These are phyloP conservation scores for Sebastes itinus DNA, from an alignment of 2,797 vertebrate genomes.

Conservation along the genomic window DNA sequence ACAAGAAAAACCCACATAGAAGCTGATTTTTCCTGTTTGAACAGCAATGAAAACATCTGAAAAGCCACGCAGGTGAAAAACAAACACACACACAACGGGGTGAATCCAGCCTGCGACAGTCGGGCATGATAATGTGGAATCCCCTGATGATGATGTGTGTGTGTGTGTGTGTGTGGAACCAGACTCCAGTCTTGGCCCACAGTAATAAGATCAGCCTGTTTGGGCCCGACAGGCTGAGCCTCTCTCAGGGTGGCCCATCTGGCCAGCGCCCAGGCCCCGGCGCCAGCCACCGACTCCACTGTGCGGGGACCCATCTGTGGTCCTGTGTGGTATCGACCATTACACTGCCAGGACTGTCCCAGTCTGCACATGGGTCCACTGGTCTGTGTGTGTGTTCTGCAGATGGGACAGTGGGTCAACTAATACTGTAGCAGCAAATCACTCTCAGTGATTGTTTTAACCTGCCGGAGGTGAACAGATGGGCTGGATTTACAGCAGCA, in stretches of 20 bases:
- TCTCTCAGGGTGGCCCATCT: slow-evolving; percentile 80
- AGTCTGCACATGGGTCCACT: slow-evolving; percentile 51
- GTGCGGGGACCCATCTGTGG: slow-evolving; percentile 74
- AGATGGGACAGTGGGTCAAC: slow-evolving; percentile 59
- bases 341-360: slow-evolving; percentile 49
- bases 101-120: slow-evolving; percentile 36
- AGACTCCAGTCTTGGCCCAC: slow-evolving; percentile 65
- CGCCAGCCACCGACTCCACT: slow-evolving; percentile 65
- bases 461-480: slow-evolving; percentile 20
- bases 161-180: slow-evolving; percentile 46
- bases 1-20: slow-evolving; percentile 29
- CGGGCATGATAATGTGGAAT: slow-evolving; percentile 51
- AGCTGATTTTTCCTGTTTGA: slow-evolving; percentile 37
- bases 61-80: slow-evolving; percentile 24
- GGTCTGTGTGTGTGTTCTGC: slow-evolving; percentile 59
- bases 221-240: slow-evolving; percentile 63
- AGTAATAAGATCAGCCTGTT: slow-evolving; percentile 76
- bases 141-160: slow-evolving; percentile 41
- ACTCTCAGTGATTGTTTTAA: slow-evolving; percentile 3
- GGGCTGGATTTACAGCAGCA: not conserved
- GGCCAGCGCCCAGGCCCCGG: slow-evolving; percentile 57
- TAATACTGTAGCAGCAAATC: slow-evolving; percentile 26
- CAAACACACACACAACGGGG: slow-evolving; percentile 1
- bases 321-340: slow-evolving; percentile 69
- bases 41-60: slow-evolving; percentile 37